phyloP scores from a whole-genome alignment of 2,888 invertebrate genomes.

The Oscheius sp. region DNA sequence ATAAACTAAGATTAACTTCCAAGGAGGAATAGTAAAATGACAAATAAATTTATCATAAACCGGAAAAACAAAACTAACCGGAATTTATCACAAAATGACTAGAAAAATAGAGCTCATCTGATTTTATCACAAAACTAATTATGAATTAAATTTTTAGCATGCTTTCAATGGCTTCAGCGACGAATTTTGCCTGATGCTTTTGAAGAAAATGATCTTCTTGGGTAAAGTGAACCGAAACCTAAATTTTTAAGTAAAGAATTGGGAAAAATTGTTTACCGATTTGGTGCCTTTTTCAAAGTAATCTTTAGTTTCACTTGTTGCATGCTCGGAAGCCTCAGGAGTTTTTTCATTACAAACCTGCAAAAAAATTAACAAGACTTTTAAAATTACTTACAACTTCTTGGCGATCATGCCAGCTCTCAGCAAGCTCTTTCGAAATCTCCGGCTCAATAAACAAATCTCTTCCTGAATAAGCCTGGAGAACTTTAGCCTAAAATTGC shows the following conservation, averaged over 20 bases:
- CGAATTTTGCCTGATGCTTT: constrained; percentile 39
- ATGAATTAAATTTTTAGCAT: constrained; percentile 40
- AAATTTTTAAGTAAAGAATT: neutral
- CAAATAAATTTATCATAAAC: neutral
- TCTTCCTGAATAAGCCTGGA: constrained; percentile 38
- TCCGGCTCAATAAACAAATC: constrained; percentile 42
- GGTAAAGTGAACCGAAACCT: constrained; percentile 37
- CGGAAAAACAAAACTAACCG: no score
- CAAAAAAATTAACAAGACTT: neutral
- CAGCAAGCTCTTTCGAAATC: constrained; percentile 30
- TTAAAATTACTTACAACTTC: constrained; percentile 13
- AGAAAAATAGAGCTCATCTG: no score
- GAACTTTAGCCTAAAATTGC: constrained; percentile 32
- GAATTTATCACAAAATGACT: neutral
- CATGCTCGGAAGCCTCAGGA: neutral
- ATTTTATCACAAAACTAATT: neutral
- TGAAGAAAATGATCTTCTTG: constrained; percentile 47
- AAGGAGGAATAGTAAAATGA: neutral
- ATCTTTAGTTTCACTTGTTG: neutral
- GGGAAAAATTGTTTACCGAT: neutral
- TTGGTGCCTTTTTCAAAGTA: constrained; percentile 13
- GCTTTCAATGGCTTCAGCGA: constrained; percentile 33
- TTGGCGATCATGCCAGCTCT: constrained; percentile 9
- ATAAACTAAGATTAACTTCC: no score
- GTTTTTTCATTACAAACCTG: constrained; percentile 5